Conservation (phyloP, 2,888 invertebrate species). For the Apotomis betuletana region DNA sequence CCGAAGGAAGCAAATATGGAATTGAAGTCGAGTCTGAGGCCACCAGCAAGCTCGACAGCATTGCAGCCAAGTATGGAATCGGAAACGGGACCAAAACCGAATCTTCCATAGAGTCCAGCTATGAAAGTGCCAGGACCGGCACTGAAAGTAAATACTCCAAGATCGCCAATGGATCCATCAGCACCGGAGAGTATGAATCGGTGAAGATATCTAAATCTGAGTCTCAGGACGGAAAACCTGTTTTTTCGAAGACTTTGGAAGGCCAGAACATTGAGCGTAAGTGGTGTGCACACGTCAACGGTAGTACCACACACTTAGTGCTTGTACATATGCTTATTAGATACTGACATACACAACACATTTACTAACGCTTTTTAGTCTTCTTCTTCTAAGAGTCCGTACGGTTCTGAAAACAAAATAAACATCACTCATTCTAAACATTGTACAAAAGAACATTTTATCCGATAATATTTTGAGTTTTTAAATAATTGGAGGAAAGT, state of each 20-base stretch:
- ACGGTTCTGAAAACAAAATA: slow-evolving; percentile 49
- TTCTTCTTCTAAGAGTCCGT: slow-evolving; percentile 59
- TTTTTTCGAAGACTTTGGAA: slow-evolving; percentile 89
- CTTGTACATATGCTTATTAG: slow-evolving; percentile 81
- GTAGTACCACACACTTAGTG: slow-evolving; percentile 69
- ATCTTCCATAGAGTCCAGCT: slow-evolving; percentile 58
- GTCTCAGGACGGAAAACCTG: slow-evolving; percentile 85
- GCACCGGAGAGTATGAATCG: slow-evolving; percentile 58
- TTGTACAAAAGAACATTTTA: neutral
- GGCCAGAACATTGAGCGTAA: slow-evolving; percentile 92
- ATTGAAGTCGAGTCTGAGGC: slow-evolving; percentile 52
- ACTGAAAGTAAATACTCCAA: slow-evolving; percentile 69
- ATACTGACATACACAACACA: slow-evolving; percentile 75
- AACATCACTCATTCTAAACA: slow-evolving; percentile 4
- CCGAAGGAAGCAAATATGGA: slow-evolving; percentile 52
- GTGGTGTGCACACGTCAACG: slow-evolving; percentile 66
- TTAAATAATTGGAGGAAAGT: neutral
- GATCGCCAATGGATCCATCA: slow-evolving; percentile 68
- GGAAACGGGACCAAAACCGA: slow-evolving; percentile 39
- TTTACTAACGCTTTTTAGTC: slow-evolving; percentile 69
- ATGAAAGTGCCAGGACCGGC: slow-evolving; percentile 54
- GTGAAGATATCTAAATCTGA: slow-evolving; percentile 60
- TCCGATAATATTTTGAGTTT: neutral
- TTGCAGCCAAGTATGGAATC: slow-evolving; percentile 65
- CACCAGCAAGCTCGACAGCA: slow-evolving; percentile 64